phyloP scores from a whole-genome alignment of 2,797 vertebrate species.

The Ciconia nigra region DNA sequence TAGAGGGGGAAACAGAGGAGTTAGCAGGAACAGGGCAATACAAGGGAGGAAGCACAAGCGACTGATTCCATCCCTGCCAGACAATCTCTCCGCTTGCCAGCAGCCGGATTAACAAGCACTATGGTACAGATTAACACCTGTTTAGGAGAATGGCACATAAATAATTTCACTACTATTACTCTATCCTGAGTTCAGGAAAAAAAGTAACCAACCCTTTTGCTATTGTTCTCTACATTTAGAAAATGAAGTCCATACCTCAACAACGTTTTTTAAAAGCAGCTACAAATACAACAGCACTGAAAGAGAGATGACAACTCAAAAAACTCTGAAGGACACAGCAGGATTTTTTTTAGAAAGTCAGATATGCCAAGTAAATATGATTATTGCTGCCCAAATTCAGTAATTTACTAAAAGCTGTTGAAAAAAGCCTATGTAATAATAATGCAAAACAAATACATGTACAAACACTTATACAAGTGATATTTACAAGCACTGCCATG shows the following conservation, averaged over 20 bases:
- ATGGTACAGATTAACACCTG: background rate
- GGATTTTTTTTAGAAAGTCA: background rate
- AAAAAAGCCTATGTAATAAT: background rate
- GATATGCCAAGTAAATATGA: background rate
- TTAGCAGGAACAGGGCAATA: background rate
- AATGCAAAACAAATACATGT: background rate
- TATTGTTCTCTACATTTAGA: background rate
- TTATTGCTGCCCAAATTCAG: background rate
- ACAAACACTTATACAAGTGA: background rate
- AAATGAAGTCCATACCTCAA: background rate
- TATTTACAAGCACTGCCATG: background rate
- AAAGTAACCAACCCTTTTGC: background rate
- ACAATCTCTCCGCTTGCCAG: rapidly evolving
- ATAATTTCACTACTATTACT: background rate
- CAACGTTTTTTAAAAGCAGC: background rate
- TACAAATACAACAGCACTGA: background rate
- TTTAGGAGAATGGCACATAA: background rate
- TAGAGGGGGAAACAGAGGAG: background rate
- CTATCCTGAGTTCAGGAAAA: background rate
- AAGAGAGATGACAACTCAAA: background rate
- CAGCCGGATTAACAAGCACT: rapidly evolving
- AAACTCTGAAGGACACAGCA: background rate
- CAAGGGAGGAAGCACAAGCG: background rate
- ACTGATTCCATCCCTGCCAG: background rate
- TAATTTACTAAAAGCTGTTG: background rate